These are phyloP conservation scores for Choristoneura rosaceana DNA, from an alignment of 2,888 invertebrate species.

Conservation along the genomic window DNA sequence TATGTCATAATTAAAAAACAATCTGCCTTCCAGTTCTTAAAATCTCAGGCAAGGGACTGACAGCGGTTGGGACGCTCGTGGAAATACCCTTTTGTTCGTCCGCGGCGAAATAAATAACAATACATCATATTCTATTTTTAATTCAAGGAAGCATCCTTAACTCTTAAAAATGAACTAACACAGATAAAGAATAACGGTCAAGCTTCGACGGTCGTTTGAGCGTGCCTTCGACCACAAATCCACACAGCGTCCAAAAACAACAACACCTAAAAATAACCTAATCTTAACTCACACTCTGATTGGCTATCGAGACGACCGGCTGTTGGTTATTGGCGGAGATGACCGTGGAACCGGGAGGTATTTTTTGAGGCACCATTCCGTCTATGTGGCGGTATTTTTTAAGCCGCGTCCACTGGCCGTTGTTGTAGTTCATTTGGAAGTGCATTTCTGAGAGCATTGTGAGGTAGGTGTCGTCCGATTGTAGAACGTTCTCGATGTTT, in stretches of 20 bases:
- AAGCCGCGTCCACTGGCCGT: conserved; percentile 97
- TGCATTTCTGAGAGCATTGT: conserved; percentile 96
- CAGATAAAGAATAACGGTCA: neutral
- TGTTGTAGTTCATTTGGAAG: conserved; percentile 99
- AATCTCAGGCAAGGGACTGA: no score
- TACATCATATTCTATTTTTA: neutral
- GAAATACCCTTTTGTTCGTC: no score
- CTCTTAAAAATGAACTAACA: conserved; percentile 2
- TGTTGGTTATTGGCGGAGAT: conserved; percentile 75
- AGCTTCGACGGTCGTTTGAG: neutral
- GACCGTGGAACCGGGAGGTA: conserved; percentile 76
- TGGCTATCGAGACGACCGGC: conserved; percentile 75
- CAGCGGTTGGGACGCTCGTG: no score
- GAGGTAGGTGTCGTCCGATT: conserved; percentile 92
- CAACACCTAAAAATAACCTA: conserved; percentile 27
- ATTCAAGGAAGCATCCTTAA: neutral
- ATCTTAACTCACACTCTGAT: conserved; percentile 74
- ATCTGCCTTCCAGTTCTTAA: no score
- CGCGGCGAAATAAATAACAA: conserved; percentile 1
- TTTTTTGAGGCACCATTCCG: conserved; percentile 78
- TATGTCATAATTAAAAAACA: no score
- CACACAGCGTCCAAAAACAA: conserved; percentile 7
- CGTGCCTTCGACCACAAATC: neutral
- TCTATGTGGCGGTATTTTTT: conserved; percentile 94
- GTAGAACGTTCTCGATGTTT: conserved; percentile 94